Evolutionary conservation across 2,888 invertebrate genomes (phyloP).

Genomic region (Orthosia gothica): DNA sequence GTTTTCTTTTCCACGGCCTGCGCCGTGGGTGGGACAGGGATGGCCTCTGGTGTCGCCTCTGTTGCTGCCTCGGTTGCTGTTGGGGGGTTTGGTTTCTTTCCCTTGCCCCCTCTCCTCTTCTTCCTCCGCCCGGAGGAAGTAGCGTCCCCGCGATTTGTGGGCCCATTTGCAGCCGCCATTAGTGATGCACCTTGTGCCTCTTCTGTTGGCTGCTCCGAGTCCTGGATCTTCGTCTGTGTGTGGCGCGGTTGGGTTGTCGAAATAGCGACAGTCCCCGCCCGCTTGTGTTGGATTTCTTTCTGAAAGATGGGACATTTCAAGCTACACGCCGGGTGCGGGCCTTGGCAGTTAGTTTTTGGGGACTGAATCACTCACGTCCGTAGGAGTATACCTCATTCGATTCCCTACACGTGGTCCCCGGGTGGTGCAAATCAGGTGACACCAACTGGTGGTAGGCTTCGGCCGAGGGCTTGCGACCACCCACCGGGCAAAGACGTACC

Average conservation of each 20-base stretch:
- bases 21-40: neutral
- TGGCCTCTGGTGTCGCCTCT: neutral
- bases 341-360: conserved; percentile 52
- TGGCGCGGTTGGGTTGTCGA: neutral
- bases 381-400: too few species aligned
- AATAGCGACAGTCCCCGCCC: conserved; percentile 34
- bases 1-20: too few species aligned
- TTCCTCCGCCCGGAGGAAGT: neutral
- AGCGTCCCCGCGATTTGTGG: neutral
- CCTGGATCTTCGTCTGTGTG: neutral
- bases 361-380: too few species aligned
- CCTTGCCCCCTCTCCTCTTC: neutral
- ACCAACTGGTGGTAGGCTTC: too few species aligned
- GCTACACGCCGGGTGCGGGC: conserved; percentile 50
- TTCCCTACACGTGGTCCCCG: too few species aligned
- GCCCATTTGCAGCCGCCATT: neutral
- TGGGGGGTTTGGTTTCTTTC: neutral
- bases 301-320: conserved; percentile 39
- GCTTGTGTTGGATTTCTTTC: conserved; percentile 34
- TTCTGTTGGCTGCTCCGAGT: neutral
- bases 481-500: too few species aligned
- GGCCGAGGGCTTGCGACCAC: too few species aligned
- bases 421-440: too few species aligned
- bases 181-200: neutral
- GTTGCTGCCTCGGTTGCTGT: too few species aligned